Percentiles rank a stretch among this genome's conserved stretches.
Evolutionary conservation across 2,113 vertebrate genomes (phyloP).

Genomic region (Argyrosomus japonicus): DNA sequence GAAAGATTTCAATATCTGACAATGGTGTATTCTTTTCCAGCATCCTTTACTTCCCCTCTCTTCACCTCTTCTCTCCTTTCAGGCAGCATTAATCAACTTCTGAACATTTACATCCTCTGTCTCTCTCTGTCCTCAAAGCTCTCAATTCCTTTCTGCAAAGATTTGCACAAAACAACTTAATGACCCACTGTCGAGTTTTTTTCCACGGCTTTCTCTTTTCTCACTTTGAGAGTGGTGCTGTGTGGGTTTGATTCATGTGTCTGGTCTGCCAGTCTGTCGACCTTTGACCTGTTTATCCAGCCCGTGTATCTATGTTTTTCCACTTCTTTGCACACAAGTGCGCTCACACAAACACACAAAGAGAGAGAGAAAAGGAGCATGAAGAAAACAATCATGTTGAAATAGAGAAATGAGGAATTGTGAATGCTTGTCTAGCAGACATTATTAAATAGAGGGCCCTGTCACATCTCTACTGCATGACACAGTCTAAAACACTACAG

Average conservation of each 20-base stretch:
- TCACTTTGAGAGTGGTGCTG: constrained; percentile 13
- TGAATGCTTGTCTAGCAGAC: neutral
- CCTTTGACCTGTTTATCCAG: constrained; percentile 49
- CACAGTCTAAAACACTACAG: constrained; percentile 6
- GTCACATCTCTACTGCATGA: neutral
- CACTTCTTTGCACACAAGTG: neutral
- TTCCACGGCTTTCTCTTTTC: neutral
- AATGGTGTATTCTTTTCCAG: neutral
- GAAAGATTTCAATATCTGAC: neutral
- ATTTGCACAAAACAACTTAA: constrained; percentile 54
- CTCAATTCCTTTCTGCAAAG: constrained; percentile 16
- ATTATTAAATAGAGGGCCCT: neutral
- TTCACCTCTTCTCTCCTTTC: neutral
- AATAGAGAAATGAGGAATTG: constrained; percentile 36
- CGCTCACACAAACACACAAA: neutral
- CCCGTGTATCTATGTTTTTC: neutral
- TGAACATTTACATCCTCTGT: constrained; percentile 1
- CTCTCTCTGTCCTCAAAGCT: neutral
- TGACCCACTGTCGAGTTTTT: neutral
- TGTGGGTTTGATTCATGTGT: constrained; percentile 48
- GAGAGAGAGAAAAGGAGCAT: neutral
- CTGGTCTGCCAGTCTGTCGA: constrained; percentile 40
- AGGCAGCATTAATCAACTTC: constrained; percentile 37
- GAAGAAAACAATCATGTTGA: constrained; percentile 20
- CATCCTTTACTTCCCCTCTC: neutral